Evolutionary conservation across 1,140 invertebrate genomes (phyloP).

Genomic region (Potamilus streckersoni): DNA sequence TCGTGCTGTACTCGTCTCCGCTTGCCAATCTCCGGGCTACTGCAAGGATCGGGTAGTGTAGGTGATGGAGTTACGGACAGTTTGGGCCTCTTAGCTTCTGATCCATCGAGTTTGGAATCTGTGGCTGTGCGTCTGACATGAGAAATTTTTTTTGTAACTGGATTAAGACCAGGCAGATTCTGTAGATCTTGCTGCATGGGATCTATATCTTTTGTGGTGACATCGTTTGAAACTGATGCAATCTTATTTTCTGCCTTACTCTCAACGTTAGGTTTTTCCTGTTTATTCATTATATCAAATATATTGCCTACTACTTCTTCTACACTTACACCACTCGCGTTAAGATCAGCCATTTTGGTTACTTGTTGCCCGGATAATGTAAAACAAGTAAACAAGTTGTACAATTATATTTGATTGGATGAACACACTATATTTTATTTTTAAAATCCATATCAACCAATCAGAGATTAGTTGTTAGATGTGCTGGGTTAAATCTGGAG

Average conservation of each 20-base stretch:
- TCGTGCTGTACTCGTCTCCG: conserved; percentile 58
- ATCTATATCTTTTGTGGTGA: conserved; percentile 49
- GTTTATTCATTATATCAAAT: conserved; percentile 42
- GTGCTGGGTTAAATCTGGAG: conserved; percentile 2
- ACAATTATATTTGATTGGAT: conserved; percentile 20
- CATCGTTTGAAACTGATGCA: conserved; percentile 37
- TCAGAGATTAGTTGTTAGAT: conserved; percentile 10
- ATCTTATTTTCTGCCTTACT: conserved; percentile 23
- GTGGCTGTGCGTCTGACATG: conserved; percentile 2
- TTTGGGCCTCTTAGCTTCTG: conserved; percentile 45
- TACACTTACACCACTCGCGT: conserved; percentile 22
- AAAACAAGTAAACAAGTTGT: conserved; percentile 35
- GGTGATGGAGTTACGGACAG: conserved; percentile 29
- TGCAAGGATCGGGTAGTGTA: conserved; percentile 35
- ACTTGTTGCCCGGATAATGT: conserved; percentile 40
- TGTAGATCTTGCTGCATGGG: conserved; percentile 55
- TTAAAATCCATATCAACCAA: conserved; percentile 25
- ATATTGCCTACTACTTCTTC: conserved; percentile 47
- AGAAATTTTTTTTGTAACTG: conserved; percentile 20
- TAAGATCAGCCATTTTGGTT: conserved; percentile 72
- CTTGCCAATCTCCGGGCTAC: conserved; percentile 58
- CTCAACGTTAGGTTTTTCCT: conserved; percentile 35
- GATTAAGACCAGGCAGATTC: conserved; percentile 64
- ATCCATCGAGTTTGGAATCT: conserved; percentile 19
- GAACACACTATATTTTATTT: conserved; percentile 19